Base-by-base conservation (phyloP, 2,888 invertebrate genomes). In the Lithophane socia region DNA sequence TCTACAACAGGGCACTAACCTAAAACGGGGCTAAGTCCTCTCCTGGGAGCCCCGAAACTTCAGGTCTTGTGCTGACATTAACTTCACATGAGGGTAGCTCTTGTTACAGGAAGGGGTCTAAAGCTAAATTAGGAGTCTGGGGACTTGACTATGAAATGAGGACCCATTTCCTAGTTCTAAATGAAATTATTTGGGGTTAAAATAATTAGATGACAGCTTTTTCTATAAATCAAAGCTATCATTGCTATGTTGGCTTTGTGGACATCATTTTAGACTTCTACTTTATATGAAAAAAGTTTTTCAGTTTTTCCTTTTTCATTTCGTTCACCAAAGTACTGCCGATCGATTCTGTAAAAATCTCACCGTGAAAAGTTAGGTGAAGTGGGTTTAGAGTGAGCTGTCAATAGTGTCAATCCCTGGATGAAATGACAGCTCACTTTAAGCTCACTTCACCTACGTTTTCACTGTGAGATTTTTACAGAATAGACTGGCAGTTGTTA, bases 31-130 rank as follows among this genome's bases (percentile, higher is more conserved):
- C 16, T 54, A 77, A 47, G 16, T 60, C 21, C n/a, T 47, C 78
- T 47, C 37, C 37, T 21, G 64, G 44, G 69, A 54, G 44, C 37
- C n/a, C 18, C 21, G 37, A 60, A 60, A 60, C 70, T 70, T 71
- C 13, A 66, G 47, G 24, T 58, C 56, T 70, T 49, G 52, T 63
- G 56, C 44, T 56, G 60, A 69, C 24, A 52, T 29, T 47, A 68
- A 64, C 13, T 7, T 54, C 29, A 63, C 64, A 37, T 60, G 37
- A 65, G 16, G 47, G 60, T 21, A 65, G 49, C 13, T 69, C 47
- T 49, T 56, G 44, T 58, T 18, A 29, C 4, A 56, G 24, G 16
- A 61, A 56, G 7, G 16, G 47, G 8, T 44, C n/a, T 24, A 42
- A 66, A 69, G 13, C 47, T 49, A 47, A 47, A 13, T 66, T 49